Base-by-base conservation (phyloP, 2,888 invertebrate species). In the Patella ulyssiponensis region DNA sequence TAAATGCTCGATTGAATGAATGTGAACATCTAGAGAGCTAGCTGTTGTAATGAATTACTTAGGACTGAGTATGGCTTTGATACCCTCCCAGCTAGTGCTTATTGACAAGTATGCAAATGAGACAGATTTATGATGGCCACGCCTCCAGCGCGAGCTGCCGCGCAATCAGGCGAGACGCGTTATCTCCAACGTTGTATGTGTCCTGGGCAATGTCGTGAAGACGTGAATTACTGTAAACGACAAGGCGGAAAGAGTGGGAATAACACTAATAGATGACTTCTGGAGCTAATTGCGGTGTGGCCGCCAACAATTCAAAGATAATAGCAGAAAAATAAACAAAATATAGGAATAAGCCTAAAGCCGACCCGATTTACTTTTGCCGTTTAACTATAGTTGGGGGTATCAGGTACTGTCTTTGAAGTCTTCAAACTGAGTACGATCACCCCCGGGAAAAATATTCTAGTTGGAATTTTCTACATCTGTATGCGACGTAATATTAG, bases 301-400 rank as follows among this genome's bases (percentile, higher is more conserved):
- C 76, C 73, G 72, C 76, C 23, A 52, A 71, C 76, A 76, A 76
- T 76, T 72, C 52, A 51, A 72, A 72, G 73, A 23, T 76, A 76
- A 76, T 76, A 76, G 53, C 71, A 76, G 54, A 72, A 76, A 76
- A 76, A 76, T 72, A 76, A 76, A 76, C 76, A 76, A 20, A 27
- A 73, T 23, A 33, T 44, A 15, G 52, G 17, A 64, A 73, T 64
- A 69, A 69, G 58, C 76, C 56, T 54, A 27, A 70, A 70, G 64
- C 64, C 23, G 64, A 64, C 64, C 64, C 23, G 64, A 64, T 64
- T 64, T 64, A 64, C 64, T 23, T 64, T 64, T 64, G 64, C 23
- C 64, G 64, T 64, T 64, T 64, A 23, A 64, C 20, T 23, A 23
- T 64, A 64, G 64, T 64, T 70, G 69, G 53, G 75, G 75, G 69